Percentiles rank a stretch among this genome's conserved stretches.
Conservation (phyloP, 2,888 invertebrate species). For the Pinctada fucata region DNA sequence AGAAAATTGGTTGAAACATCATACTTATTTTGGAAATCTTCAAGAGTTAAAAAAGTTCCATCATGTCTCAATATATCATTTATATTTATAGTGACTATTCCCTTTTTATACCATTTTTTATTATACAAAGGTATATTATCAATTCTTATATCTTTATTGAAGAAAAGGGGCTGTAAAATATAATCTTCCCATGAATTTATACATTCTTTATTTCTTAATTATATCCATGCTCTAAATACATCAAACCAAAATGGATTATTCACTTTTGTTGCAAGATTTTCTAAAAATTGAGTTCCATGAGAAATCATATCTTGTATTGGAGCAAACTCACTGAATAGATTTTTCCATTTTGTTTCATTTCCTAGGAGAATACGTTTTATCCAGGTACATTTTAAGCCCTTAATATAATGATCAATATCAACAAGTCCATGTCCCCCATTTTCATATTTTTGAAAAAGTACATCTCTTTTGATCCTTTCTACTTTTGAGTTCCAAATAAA, state of each 20-base stretch:
- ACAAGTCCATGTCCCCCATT: conserved; percentile 1
- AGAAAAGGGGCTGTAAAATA: too few species aligned
- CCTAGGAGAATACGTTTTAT: background rate
- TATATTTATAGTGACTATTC: too few species aligned
- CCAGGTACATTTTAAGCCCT: conserved; percentile 3
- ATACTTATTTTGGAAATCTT: too few species aligned
- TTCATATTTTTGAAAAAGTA: background rate
- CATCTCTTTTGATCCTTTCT: too few species aligned
- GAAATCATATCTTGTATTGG: background rate
- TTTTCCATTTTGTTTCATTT: conserved; percentile 2
- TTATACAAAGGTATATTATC: background rate
- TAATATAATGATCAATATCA: conserved; percentile 5
- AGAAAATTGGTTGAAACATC: too few species aligned
- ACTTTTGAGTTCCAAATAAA: too few species aligned
- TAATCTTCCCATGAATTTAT: too few species aligned
- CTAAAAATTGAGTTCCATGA: conserved; percentile 7
- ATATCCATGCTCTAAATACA: background rate
- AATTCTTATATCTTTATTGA: background rate
- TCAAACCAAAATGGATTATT: conserved; percentile 1
- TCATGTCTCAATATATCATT: too few species aligned
- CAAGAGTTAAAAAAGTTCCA: too few species aligned
- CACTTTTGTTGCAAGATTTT: background rate
- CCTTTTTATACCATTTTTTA: too few species aligned
- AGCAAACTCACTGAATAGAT: background rate
- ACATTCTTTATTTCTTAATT: background rate